A percentile compares a stretch with the other conserved stretches of the same genome.
Conservation (phyloP, 2,113 vertebrate genomes). For the Pedetes capensis region DNA sequence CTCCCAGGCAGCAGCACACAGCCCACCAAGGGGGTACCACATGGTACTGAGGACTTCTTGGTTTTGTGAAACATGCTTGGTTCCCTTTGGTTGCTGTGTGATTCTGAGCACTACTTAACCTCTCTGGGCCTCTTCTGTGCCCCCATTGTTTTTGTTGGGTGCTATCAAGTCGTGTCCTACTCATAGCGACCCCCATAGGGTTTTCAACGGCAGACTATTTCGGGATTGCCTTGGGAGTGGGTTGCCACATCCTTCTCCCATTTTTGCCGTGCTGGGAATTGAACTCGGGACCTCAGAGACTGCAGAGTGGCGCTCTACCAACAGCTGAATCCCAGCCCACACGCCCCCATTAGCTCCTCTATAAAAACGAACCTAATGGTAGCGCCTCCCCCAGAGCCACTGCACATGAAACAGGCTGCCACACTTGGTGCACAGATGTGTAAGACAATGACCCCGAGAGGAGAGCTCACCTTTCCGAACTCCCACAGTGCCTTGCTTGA, state of each 20-base stretch:
- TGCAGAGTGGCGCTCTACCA: no score
- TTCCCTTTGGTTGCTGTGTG: background rate
- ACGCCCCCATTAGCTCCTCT: background rate
- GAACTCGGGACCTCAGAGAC: no score
- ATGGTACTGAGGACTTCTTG: no score
- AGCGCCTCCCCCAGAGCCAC: background rate
- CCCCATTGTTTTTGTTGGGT: no score
- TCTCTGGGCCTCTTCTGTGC: background rate
- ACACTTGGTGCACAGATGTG: background rate
- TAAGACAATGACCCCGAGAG: background rate
- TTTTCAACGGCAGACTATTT: no score
- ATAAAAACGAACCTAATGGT: background rate
- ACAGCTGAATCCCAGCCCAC: no score
- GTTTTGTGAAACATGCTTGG: no score
- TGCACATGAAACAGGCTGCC: background rate
- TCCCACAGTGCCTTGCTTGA: background rate
- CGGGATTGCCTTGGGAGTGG: no score
- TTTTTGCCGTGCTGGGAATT: no score
- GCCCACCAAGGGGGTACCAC: rapidly evolving
- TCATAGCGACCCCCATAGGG: no score
- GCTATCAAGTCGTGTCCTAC: no score
- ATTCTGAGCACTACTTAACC: background rate
- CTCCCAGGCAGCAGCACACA: background rate
- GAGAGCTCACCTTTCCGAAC: background rate
- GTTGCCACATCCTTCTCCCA: no score